Conservation (phyloP, 2,797 vertebrate genomes). For the Muraenolepis orangiensis region DNA sequence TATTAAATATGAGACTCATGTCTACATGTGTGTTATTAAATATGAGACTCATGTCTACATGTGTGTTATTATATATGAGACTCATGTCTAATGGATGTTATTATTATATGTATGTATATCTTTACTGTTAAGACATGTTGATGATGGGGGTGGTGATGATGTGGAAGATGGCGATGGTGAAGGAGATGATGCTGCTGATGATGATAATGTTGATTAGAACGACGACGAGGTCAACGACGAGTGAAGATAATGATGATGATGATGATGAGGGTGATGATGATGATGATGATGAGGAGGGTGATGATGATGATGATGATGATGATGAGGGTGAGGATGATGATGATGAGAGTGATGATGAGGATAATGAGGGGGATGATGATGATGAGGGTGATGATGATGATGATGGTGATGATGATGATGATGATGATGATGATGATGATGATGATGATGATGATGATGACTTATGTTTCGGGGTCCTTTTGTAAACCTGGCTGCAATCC, state of each 20-base stretch:
- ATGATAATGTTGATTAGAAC: neutral
- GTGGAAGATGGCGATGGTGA: neutral
- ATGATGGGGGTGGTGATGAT: neutral
- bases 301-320: neutral
- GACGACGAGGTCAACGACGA: too few relatives aligned
- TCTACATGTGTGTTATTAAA: neutral
- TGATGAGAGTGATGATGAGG: too few relatives aligned
- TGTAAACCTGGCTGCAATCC: neutral
- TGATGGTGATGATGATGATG: too few relatives aligned
- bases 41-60: too few relatives aligned
- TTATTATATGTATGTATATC: neutral
- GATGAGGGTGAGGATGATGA: too few relatives aligned
- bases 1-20: too few relatives aligned
- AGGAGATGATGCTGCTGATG: too few relatives aligned
- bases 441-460: neutral
- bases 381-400: neutral
- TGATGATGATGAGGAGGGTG: neutral
- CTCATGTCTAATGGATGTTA: neutral
- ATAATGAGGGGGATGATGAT: neutral
- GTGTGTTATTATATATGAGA: too few relatives aligned
- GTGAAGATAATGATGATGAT: neutral
- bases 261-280: neutral
- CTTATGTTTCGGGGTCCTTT: neutral
- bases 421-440: neutral
- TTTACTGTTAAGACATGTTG: neutral